Base-by-base conservation (phyloP, 1,140 invertebrate genomes). In the Aphelenchoides avenae region DNA sequence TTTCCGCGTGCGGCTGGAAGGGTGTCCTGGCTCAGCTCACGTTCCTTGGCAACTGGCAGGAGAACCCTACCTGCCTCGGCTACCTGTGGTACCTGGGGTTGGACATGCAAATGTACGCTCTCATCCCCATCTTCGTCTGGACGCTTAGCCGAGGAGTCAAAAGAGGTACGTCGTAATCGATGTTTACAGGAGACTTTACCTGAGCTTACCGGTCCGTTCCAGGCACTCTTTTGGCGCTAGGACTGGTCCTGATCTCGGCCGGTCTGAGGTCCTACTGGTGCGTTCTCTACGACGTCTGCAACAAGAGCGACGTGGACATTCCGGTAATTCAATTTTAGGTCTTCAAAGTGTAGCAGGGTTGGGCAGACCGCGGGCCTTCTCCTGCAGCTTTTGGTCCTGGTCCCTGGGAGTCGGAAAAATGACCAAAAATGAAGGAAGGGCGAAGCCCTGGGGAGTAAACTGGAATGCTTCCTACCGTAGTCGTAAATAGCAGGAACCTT, bases 41-140 rank as follows among this genome's bases (percentile, higher is more conserved):
- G 9, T 68, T 75, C 37, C 48, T 61, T 11, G 41, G 42, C 13
- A 75, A 75, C 46, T 72, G 61, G 56, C 57, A 68, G 37, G 51
- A 30, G n/a, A 66, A 60, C 13, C 73, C 73, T 20, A 75, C 74
- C 7, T 75, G 72, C 42, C 56, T 75, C n/a, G 71, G 72, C 3
- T 75, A 77, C 36, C 48, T 75, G 4, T 75, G 72, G 72, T 76
- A 75, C 30, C 41, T 74, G 7, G 73, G 71, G n/a, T 50, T 74
- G 0, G 71, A 74, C 51, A 70, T 72, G 61, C 71, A 74, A 36
- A 60, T 75, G 18, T 74, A 75, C 41, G 41, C 70, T 27, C 37
- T 72, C 5, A 66, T 71, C 1, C 72, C 72, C 9, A 43, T 75
- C 46, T 50, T 76, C 20, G 37, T 75, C 13, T 50, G 66, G 29